phyloP scores from a whole-genome alignment of 2,888 invertebrate species.

The Thelaira solivaga region DNA sequence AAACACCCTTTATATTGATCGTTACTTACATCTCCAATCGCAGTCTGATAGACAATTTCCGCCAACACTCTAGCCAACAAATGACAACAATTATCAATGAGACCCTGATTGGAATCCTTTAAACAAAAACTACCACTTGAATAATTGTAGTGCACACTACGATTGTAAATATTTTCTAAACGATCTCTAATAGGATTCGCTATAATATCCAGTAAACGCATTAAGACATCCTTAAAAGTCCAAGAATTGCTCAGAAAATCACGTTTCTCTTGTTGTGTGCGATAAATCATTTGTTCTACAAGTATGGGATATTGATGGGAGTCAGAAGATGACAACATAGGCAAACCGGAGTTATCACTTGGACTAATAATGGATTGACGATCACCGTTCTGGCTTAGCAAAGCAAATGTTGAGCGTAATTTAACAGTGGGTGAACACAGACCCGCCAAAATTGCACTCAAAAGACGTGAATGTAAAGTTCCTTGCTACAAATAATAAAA shows the following conservation, averaged over 20 bases:
- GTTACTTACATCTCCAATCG: conserved; percentile 84
- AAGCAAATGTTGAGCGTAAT: conserved; percentile 85
- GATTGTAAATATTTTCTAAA: conserved; percentile 75
- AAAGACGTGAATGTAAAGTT: conserved; percentile 78
- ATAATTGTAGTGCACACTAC: conserved; percentile 76
- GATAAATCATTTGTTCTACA: conserved; percentile 87
- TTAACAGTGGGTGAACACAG: conserved; percentile 88
- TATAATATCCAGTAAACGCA: conserved; percentile 88
- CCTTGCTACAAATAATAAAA: conserved; percentile 64
- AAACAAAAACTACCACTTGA: conserved; percentile 67
- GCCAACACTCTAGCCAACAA: conserved; percentile 89
- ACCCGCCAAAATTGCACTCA: conserved; percentile 90
- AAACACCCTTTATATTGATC: too few relatives aligned
- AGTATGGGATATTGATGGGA: conserved; percentile 86
- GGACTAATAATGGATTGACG: conserved; percentile 80
- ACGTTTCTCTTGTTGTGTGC: conserved; percentile 79
- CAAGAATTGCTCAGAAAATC: conserved; percentile 76
- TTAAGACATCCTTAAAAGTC: conserved; percentile 87
- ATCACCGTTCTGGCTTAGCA: conserved; percentile 78
- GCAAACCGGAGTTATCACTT: conserved; percentile 83
- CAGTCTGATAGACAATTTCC: conserved; percentile 89
- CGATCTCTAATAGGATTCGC: conserved; percentile 84
- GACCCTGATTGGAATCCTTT: conserved; percentile 78
- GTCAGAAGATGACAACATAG: conserved; percentile 83
- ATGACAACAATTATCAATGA: conserved; percentile 85